Evolutionary conservation across 2,888 invertebrate species (phyloP), one percentile per base, ranked within the genome.

Genomic region (Noctua fimbriata): DNA sequence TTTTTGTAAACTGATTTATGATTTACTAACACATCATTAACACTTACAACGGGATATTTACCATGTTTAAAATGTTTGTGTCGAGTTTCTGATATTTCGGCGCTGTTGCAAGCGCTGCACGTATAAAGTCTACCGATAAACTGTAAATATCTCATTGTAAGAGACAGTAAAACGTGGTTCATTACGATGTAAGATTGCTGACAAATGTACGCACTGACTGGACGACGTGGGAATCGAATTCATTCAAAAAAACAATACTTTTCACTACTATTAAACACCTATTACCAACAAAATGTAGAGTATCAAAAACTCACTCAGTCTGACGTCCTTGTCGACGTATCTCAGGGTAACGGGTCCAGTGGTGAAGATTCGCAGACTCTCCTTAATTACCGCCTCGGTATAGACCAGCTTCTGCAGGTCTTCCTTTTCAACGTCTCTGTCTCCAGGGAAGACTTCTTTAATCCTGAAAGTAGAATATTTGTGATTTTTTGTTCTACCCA

Each of bases 351-450:
- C 75, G 0, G 93, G 91, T 0, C 85, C 90, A 1, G 90, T 88
- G 3, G 94, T 92, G 66, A 91, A 92, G 21, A 94, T 52, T 6
- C 94, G 85, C 12, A 94, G 72, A 0, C 90, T 88, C 74, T 94
- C 94, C 67, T 93, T 94, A 16, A 93, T 81, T 6, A 94, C 92
- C 1, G 94, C 94, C 28, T 94, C 94, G 16, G 91, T 86, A 73
- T 93, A 94, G 1, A 90, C 87, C 63, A 94, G 78, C 44, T 91
- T 92, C 0, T 88, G 74, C 5, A 94, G 77, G 75, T 93, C 93
- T 4, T 92, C 89, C 63, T 90, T 92, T 9, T 81, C 87, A 4
- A 91, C 86, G 32, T 91, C 90, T 44, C 87, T 79, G 58, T 90
- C 84, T 21, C 82, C 78, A 14, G 86, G 84, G 81, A 86, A 90